Base-by-base conservation (phyloP, 1,140 invertebrate genomes). In the Babylonia areolata region DNA sequence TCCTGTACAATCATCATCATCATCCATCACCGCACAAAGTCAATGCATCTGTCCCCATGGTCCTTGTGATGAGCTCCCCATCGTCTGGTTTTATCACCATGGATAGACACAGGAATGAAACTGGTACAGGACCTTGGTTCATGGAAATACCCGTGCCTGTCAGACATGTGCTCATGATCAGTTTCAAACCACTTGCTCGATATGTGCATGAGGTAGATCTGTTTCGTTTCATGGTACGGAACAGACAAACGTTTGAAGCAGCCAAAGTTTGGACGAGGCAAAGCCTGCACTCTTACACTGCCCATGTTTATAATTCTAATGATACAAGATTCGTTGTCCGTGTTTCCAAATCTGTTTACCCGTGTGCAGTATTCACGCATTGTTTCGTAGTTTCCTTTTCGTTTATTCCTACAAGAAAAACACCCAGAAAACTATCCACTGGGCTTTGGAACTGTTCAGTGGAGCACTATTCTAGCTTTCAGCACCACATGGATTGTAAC, bases 401-500 rank as follows among this genome's bases (percentile, higher is more conserved):
- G 9, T 79, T 79, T 42, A 17, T 35, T 39, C 77, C 39, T 37
- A 20, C 23, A n/a, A 42, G 6, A 6, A 31, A 42, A 28, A 39
- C 77, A n/a, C 77, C 77, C n/a, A 37, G 42, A 39, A 46, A 42
- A 28, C 40, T 79, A 1, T 0, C 23, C 11, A 79, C 23, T 0
- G 77, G 77, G 15, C 20, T 42, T 3, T 79, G 12, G 15, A 79
- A 79, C 28, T 79, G 77, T 42, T 79, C 77, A 28, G 39, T 79
- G 77, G 39, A 40, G 9, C 6, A 79, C 37, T 79, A 79, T 31
- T 15, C 39, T 15, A 79, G 77, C 40, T 79, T 79, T 37, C 37
- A 79, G 77, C 39, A 79, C 9, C 77, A 79, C 42, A 11, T 79
- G 23, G 39, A 42, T 17, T 79, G 77, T n/a, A 79, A 79, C 77